Evolutionary conservation across 1,140 invertebrate species (phyloP), one percentile per base, ranked within the genome.

Genomic region (Tetraneura akinire): DNA sequence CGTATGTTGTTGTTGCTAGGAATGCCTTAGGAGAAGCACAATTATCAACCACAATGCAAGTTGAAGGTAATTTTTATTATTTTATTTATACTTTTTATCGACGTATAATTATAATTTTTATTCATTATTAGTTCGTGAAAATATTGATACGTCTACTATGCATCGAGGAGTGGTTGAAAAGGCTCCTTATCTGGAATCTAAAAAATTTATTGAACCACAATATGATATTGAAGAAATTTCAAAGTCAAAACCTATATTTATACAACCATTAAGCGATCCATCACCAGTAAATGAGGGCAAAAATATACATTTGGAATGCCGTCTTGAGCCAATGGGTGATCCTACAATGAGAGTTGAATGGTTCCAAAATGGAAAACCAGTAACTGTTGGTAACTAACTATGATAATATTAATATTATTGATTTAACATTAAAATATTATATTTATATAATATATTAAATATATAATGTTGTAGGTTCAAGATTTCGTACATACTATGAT

Each of bases 281-380:
- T 90, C 91, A 84, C 92, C 93, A n/a, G 88, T 96, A 4, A 90
- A 90, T 82, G 96, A 98, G 87, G 95, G 95, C 42, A 94, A 93
- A 85, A 95, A 96, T 84, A 92, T 97, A 84, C 96, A 96, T 84
- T 86, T 96, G 62, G 94, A 96, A 85, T 94, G 94, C 83, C 89
- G 94, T 62, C 86, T 97, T 80, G 96, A 97, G 85, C 95, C 96
- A 1, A 95, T 96, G 91, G 94, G 93, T 32, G 96, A 97, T 87
- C 95, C 95, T n/a, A 95, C 94, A 1, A 96, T 97, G 93, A 89
- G 92, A 84, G 94, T 97, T 5, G 96, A 97, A 87, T 98, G 96
- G 96, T 96, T 93, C 88, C 93, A 94, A 81, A 97, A 98, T 87
- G 96, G 95, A 42, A 90, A 90, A 83, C 91, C 93, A 13, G 90